A percentile compares a stretch with the other conserved stretches of the same genome.
Evolutionary conservation across 2,113 vertebrate species (phyloP).

Genomic region (Charina bottae): DNA sequence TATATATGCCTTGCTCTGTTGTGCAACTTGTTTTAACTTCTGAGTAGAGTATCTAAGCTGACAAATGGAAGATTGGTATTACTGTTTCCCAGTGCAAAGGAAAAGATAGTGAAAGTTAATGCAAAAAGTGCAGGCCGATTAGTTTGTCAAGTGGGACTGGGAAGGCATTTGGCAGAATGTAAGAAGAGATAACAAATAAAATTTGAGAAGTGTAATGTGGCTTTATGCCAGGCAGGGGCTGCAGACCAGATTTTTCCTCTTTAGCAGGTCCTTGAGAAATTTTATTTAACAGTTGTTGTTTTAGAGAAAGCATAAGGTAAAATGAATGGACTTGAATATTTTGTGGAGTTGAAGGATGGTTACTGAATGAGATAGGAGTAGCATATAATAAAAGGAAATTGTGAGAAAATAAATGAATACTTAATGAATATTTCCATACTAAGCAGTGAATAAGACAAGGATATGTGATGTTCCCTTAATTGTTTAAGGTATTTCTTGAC

Average conservation of each 20-base stretch:
- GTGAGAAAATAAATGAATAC: neutral
- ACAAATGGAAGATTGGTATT: neutral
- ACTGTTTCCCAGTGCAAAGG: neutral
- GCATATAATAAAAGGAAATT: neutral
- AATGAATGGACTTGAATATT: neutral
- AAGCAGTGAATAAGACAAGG: neutral
- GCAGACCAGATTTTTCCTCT: neutral
- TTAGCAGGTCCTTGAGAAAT: neutral
- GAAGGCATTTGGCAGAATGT: neutral
- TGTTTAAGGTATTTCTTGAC: neutral
- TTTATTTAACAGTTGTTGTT: neutral
- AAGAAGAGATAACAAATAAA: neutral
- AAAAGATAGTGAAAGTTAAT: neutral
- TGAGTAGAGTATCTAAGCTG: neutral
- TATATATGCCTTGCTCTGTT: neutral
- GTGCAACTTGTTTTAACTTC: neutral
- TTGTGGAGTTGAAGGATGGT: neutral
- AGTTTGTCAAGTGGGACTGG: neutral
- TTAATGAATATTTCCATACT: neutral
- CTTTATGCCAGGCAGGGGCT: neutral
- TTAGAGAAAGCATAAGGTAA: neutral
- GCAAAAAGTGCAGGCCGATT: neutral
- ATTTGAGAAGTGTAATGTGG: neutral
- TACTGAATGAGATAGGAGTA: neutral
- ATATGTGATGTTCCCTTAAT: neutral